Base-by-base conservation (phyloP, 2,888 invertebrate genomes). In the Sipha maydis region DNA sequence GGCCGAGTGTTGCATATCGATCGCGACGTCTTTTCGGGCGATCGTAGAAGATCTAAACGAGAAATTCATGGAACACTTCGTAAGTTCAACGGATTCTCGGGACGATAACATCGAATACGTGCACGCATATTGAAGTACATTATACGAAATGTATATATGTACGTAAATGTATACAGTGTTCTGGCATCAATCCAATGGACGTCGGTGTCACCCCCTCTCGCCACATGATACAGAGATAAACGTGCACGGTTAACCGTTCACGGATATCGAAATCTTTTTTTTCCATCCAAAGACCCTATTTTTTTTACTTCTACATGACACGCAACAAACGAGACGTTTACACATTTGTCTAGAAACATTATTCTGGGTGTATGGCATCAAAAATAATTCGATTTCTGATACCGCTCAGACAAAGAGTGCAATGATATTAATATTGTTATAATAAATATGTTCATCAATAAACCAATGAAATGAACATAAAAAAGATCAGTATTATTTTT, bases 101-200 rank as follows among this genome's bases (percentile, higher is more conserved):
- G n/a, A 84, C 76, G 84, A 76, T 67, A 84, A 67, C 61, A 31
- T 84, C 76, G 76, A 67, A 76, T 75, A 76, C 76, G 84, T 61
- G 84, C 84, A 38, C 28, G 61, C 75, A 9, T 56, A 19, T 54
- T 41, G 31, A 84, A 76, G 73, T 31, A 61, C 21, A 7, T 61
- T 25, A 21, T 1, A 19, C 5, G 19, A 56, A 56, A 56, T 21
- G 5, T 19, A 41, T 7, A 56, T 56, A 21, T 21, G 2, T 14
- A 48, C 48, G 11, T 48, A 48, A 14, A 48, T 14, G 11, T 48
- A 14, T 48, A 48, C 56, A 41, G 21, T 28, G 84, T 38, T 84
- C 76, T 84, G 84, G 84, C 84, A 67, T 76, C 84, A 76, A 76
- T 76, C 84, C 84, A 84, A 76, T 28, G 84, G 41, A 41, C 41